phyloP scores from a whole-genome alignment of 2,797 vertebrate species.

The Leptatherina wallacei region DNA sequence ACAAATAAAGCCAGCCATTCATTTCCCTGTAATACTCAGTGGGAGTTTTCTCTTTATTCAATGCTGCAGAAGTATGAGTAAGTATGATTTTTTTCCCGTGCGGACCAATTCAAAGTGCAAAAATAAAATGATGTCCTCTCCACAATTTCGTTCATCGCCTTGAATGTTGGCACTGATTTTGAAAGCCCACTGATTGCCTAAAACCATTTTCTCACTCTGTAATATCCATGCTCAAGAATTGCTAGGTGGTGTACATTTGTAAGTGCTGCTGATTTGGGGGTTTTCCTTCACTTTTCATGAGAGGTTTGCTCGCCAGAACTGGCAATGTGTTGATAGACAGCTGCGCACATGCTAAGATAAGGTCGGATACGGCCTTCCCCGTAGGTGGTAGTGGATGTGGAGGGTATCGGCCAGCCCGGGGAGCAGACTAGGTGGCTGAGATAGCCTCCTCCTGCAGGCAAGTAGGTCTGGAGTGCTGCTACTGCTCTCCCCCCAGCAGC shows the following conservation, averaged over 20 bases:
- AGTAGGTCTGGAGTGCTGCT: constrained; percentile 74
- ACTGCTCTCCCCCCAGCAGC: constrained; percentile 74
- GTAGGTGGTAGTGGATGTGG: constrained; percentile 55
- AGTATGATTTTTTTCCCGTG: constrained; percentile 50
- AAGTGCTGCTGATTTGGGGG: constrained; percentile 46
- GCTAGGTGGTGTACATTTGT: constrained; percentile 33
- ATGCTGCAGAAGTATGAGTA: constrained; percentile 36
- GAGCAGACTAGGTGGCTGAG: constrained; percentile 75
- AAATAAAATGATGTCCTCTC: constrained; percentile 39
- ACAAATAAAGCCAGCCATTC: constrained; percentile 76
- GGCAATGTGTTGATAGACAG: constrained; percentile 62
- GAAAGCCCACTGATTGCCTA: constrained; percentile 19
- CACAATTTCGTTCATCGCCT: constrained; percentile 23
- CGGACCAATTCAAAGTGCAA: constrained; percentile 46
- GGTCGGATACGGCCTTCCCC: constrained; percentile 75
- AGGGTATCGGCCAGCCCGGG: constrained; percentile 72
- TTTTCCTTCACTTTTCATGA: constrained; percentile 39
- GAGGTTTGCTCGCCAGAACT: constrained; percentile 50
- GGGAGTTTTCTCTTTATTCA: constrained; percentile 60
- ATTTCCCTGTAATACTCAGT: constrained; percentile 57
- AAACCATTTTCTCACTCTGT: constrained; percentile 22
- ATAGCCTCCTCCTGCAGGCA: constrained; percentile 79
- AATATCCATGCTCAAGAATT: constrained; percentile 38
- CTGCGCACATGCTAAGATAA: constrained; percentile 67
- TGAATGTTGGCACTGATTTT: constrained; percentile 25